Percentiles rank a stretch among this genome's conserved stretches.
Conservation (phyloP, 2,797 vertebrate genomes). For the Podarcis siculus region DNA sequence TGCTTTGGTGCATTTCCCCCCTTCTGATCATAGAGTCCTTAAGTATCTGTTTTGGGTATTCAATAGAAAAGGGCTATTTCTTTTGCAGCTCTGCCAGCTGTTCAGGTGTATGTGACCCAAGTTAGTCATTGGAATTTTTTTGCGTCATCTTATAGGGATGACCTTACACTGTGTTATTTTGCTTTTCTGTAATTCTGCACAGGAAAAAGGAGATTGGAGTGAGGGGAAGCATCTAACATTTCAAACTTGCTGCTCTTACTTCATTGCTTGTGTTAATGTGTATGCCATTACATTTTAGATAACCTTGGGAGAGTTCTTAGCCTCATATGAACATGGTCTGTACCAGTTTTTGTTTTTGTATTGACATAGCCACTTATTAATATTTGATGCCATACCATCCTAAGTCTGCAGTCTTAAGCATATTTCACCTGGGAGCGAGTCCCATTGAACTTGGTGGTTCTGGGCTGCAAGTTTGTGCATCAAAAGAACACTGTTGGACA, state of each 20-base stretch:
- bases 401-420: neutral
- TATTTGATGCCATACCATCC: neutral
- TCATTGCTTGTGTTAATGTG: neutral
- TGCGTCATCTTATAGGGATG: neutral
- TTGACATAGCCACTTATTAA: neutral
- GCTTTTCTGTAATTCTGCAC: neutral
- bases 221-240: neutral
- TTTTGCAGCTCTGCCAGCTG: constrained; percentile 6
- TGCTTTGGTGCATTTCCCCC: neutral
- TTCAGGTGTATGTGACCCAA: neutral
- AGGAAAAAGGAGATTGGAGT: neutral
- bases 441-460: neutral
- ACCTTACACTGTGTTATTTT: neutral
- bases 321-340: neutral
- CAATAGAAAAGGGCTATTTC: neutral
- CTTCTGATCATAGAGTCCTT: neutral
- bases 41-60: constrained; percentile 14
- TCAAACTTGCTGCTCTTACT: constrained; percentile 22
- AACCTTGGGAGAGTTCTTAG: constrained; percentile 8
- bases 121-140: neutral
- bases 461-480: neutral
- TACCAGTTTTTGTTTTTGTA: constrained; percentile 29
- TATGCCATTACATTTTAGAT: constrained; percentile 24
- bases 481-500: neutral
- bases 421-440: neutral